Evolutionary conservation across 2,888 invertebrate species (phyloP).

Genomic region (Nemurella pictetii): DNA sequence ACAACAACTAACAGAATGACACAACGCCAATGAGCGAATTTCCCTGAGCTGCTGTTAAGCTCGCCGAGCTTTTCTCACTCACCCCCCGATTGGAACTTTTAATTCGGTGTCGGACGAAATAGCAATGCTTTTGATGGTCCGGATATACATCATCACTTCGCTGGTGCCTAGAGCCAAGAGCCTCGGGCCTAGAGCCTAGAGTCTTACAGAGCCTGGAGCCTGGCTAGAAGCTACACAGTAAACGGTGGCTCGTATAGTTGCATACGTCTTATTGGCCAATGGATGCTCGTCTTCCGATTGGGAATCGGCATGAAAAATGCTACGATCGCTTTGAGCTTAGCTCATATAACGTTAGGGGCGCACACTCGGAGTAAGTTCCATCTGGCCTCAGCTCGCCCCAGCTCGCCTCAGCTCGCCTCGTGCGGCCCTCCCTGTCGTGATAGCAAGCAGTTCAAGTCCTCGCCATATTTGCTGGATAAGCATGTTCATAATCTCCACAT

Average conservation of each 20-base stretch:
- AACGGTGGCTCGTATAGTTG: background rate
- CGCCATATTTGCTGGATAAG: background rate
- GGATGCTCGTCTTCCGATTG: background rate
- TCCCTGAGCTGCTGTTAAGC: background rate
- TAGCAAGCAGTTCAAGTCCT: background rate
- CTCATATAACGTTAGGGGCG: background rate
- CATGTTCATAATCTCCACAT: background rate
- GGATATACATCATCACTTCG: background rate
- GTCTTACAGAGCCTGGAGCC: too few relatives aligned
- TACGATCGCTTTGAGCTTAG: background rate
- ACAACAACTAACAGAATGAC: background rate
- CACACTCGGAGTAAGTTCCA: background rate
- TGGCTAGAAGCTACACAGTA: too few relatives aligned
- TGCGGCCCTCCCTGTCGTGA: too few relatives aligned
- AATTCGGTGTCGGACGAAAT: background rate
- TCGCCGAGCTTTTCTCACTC: background rate
- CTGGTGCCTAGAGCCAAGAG: background rate
- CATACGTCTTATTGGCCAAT: background rate
- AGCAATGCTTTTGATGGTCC: background rate
- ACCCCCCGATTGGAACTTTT: background rate
- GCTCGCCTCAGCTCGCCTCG: background rate
- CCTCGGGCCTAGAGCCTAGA: too few relatives aligned
- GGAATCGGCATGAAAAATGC: background rate
- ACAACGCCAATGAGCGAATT: background rate
- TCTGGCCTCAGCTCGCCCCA: too few relatives aligned